Base-by-base conservation (phyloP, 30 jellyfish, hydroid and myxozoan species). In the Aurelia coerulea region DNA sequence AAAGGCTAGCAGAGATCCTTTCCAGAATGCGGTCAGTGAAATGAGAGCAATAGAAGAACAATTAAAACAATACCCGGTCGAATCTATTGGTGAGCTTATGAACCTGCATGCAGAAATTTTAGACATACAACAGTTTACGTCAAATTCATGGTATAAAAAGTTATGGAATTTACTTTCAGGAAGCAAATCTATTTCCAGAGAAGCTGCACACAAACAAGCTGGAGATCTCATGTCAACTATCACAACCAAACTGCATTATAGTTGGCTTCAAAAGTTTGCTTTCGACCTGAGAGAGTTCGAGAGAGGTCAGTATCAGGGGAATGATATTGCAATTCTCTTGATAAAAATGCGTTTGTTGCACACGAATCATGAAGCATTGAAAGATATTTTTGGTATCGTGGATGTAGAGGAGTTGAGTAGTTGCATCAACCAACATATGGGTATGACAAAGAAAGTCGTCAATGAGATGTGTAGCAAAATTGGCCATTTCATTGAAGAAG, bases 271-370 rank as follows among this genome's bases (percentile, higher is more conserved):
- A 23, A 60, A 60, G 35, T 60, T 60, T 23, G 70, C 70, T 60
- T 60, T 23, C 35, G 35, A n/a, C 35, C 35, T 60, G 70, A 60
- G 70, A 60, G 35, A 23, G 4, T 23, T 60, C 35, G 70, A 60
- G 35, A 23, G 35, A 37, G 31, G 5, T 60, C 35, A 60, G 31
- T 60, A 60, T 60, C 35, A 60, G 70, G 35, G 35, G 15, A n/a
- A 60, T 23, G 31, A 23, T 23, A 3, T 17, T 17, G 32, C 70
- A 17, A 23, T 23, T 60, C 35, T 60, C 10, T 11, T 60, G 2
- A 60, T 60, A 60, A 60, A 60, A 60, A 60, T 60, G 70, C 70
- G 70, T 60, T 60, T 60, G 35, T 17, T 60, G 31, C 70, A 60
- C 34, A 60, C 31, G 13, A 60, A 60, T 60, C 13, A 17, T 60